Conservation (phyloP, 2,113 vertebrate genomes). For the Pterophyllum scalare region DNA sequence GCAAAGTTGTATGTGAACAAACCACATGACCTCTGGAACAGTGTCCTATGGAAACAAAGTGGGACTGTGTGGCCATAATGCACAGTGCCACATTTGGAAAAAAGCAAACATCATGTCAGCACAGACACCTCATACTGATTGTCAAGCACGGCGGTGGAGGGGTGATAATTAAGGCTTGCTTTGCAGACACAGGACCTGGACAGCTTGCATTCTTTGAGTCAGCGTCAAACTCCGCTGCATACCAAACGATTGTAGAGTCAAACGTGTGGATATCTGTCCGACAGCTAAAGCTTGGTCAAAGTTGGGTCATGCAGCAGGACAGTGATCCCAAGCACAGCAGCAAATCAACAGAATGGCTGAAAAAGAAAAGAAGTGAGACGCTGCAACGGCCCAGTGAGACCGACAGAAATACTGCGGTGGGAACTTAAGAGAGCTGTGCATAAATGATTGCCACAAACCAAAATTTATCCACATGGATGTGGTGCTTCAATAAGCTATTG, state of each 20-base stretch:
- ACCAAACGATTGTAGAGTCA: neutral
- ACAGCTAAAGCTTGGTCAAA: neutral
- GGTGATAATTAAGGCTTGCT: neutral
- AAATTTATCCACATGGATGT: neutral
- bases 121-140: neutral
- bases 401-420: neutral
- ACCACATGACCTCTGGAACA: neutral
- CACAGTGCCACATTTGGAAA: neutral
- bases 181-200: neutral
- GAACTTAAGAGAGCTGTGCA: neutral
- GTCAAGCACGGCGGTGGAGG: neutral
- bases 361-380: neutral
- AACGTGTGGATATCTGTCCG: neutral
- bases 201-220: neutral
- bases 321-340: neutral
- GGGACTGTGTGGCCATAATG: neutral
- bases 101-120: neutral
- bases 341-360: neutral
- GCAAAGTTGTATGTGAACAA: slow-evolving; percentile 1
- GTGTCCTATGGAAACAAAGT: neutral
- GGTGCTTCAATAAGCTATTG: neutral
- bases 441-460: neutral
- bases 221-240: neutral
- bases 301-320: neutral
- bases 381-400: neutral